Evolutionary conservation across 1,140 invertebrate species (phyloP), one percentile per base, ranked within the genome.

Genomic region (Arctopsyche grandis): DNA sequence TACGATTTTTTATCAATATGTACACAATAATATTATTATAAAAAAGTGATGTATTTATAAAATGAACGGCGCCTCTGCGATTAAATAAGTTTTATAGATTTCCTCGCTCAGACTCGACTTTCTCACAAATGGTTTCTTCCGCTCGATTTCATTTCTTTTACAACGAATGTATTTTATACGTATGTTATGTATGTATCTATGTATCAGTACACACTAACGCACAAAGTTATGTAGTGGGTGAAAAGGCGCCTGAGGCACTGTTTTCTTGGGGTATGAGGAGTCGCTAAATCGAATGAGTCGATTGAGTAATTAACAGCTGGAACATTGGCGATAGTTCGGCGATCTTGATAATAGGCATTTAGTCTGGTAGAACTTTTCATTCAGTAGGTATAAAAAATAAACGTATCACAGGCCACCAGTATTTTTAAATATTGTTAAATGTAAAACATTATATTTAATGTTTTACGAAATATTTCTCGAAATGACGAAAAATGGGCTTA

Each of bases 21-120:
- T n/a, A n/a, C n/a, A 14, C 48, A 52, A 5, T 16, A 52, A 5
- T 16, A 52, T 52, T 16, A 52, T 52, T 52, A 52, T 52, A 52
- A 52, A 52, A 52, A 52, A 3, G 16, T 52, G 16, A 5, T 12
- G 16, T 14, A 14, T 52, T 52, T 52, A 52, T 52, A 52, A 14
- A 52, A 4, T 38, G 29, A 38, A 38, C 7, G 48, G 48, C 16
- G 48, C 10, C 16, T 52, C 48, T 12, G 48, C 48, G 48, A 52
- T 52, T 52, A 52, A 52, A 52, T 52, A 52, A 52, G 48, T 52
- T 52, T 52, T 52, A 52, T 52, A 52, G 48, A 52, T 52, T 52
- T 52, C 48, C 16, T 52, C 48, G 48, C 48, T 1, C 16, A 52
- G 48, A 3, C 12, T 52, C 48, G 48, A 52, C 48, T 52, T 52